These are phyloP conservation scores for Gallinago media DNA, from an alignment of 2,113 vertebrate species.

Conservation along the genomic window DNA sequence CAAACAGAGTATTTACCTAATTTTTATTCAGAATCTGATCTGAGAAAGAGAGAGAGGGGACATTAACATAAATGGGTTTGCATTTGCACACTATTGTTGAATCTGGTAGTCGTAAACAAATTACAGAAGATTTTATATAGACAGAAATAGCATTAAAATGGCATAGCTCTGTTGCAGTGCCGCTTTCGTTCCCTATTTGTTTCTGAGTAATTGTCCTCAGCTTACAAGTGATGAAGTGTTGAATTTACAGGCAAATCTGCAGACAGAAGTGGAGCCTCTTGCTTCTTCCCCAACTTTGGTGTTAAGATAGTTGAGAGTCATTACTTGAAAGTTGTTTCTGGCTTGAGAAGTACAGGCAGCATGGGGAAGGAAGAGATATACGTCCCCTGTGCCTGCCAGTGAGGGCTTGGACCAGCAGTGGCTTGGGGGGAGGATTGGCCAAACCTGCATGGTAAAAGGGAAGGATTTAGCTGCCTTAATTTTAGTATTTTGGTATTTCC, in stretches of 20 bases:
- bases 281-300: not conserved
- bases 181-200: constrained; percentile 13
- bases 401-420: not conserved
- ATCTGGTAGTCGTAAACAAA: constrained; percentile 79
- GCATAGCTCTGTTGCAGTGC: not conserved
- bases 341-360: not conserved
- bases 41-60: constrained; percentile 57
- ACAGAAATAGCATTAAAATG: constrained; percentile 72
- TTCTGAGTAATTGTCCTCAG: constrained; percentile 39
- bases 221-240: not conserved
- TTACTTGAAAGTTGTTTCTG: not conserved
- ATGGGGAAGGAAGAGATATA: accelerated
- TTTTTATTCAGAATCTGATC: constrained; percentile 84
- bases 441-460: not conserved
- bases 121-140: constrained; percentile 77
- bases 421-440: not conserved
- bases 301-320: not conserved
- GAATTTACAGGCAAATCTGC: not conserved
- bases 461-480: not conserved
- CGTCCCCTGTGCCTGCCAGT: accelerated
- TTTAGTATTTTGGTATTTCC: not conserved
- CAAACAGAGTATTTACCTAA: constrained; percentile 83
- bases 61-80: constrained; percentile 82
- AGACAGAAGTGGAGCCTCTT: not conserved
- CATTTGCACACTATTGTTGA: constrained; percentile 81